phyloP scores from a whole-genome alignment of 1,140 invertebrate species.

The Sitobion miscanthi region DNA sequence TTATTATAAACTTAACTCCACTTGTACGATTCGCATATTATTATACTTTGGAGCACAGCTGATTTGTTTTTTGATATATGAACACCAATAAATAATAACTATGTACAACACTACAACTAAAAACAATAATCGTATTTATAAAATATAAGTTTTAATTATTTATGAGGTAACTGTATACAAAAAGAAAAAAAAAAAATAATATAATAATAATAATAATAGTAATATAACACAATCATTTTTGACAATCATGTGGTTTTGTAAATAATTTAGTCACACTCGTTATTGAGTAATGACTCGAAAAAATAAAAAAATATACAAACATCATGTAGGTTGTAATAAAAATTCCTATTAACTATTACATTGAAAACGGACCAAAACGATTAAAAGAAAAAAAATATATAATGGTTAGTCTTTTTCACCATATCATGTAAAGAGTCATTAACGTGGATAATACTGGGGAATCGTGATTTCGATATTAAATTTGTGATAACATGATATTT shows the following conservation, averaged over 20 bases:
- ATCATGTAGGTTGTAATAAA: not conserved
- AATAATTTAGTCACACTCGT: not conserved
- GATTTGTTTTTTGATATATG: not conserved
- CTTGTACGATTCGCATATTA: not conserved
- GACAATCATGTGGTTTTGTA: not conserved
- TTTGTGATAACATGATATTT: not conserved
- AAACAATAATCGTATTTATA: not conserved
- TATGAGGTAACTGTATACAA: slow-evolving; percentile 44
- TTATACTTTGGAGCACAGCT: not conserved
- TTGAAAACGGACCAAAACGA: not conserved
- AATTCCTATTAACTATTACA: not conserved
- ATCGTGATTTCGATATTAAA: not conserved
- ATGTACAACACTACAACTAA: not conserved
- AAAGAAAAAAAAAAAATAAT: not conserved
- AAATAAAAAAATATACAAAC: not conserved
- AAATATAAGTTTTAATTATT: slow-evolving; percentile 28
- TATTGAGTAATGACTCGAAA: not conserved
- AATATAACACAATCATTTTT: not conserved
- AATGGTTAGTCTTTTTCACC: not conserved
- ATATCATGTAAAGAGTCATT: not conserved
- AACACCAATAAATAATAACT: slow-evolving; percentile 40
- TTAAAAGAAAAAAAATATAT: not conserved
- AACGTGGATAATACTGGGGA: not conserved
- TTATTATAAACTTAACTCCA: not conserved
- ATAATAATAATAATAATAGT: not conserved